Evolutionary conservation across 2,113 vertebrate species (phyloP).

Genomic region (mouse (Mus musculus)): DNA sequence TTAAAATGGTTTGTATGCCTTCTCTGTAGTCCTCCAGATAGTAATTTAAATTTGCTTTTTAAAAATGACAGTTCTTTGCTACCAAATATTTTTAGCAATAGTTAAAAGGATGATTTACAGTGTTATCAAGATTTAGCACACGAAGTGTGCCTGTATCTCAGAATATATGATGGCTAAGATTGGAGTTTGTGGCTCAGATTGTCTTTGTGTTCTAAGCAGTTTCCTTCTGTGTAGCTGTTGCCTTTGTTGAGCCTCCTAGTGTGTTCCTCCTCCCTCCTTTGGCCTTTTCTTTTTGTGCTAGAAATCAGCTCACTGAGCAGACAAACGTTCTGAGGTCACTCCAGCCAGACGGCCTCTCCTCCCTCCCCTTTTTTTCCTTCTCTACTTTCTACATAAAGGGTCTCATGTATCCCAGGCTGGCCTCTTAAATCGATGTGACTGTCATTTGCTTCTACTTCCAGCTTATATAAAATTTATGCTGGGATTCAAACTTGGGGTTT

Average conservation of each 20-base stretch:
- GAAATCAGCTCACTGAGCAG: background rate
- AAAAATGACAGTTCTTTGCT: background rate
- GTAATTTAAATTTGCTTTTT: slow-evolving; percentile 34
- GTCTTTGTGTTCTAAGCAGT: background rate
- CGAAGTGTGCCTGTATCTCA: background rate
- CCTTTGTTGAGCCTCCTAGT: background rate
- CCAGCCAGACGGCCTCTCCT: too few species aligned
- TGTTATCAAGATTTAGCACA: background rate
- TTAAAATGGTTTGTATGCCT: slow-evolving; percentile 19
- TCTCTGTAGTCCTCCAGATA: background rate
- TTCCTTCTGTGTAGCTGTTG: background rate
- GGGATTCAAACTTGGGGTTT: background rate
- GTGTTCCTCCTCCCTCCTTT: background rate
- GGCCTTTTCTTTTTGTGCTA: background rate
- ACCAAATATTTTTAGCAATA: background rate
- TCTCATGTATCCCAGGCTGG: background rate
- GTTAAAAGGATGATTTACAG: slow-evolving; percentile 15
- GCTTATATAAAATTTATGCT: background rate
- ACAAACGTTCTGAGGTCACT: background rate
- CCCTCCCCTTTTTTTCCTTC: background rate
- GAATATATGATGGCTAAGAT: background rate
- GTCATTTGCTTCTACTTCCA: background rate
- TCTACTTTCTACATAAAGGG: background rate
- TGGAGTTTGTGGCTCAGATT: slow-evolving; percentile 14
- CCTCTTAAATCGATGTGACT: background rate